A percentile compares a stretch with the other conserved stretches of the same genome.
phyloP scores from a whole-genome alignment of 1,140 invertebrate genomes.

The Battus philenor region DNA sequence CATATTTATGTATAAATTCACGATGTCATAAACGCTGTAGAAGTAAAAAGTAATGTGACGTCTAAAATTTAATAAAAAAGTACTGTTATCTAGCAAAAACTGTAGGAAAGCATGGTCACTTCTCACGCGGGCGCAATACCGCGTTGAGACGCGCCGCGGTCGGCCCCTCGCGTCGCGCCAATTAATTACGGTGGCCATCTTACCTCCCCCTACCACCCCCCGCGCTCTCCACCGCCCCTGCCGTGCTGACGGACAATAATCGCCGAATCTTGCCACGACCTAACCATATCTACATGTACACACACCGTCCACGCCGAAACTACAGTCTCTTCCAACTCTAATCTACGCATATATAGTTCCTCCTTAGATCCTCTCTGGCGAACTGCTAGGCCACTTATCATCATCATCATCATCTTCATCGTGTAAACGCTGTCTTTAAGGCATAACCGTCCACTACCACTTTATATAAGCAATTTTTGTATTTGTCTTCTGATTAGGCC shows the following conservation, averaged over 20 bases:
- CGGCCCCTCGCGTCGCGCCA: constrained; percentile 72
- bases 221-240: constrained; percentile 20
- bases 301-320: constrained; percentile 6
- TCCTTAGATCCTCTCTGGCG: constrained; percentile 3
- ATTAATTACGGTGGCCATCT: constrained; percentile 75
- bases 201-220: constrained; percentile 38
- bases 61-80: too few relatives aligned
- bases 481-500: too few relatives aligned
- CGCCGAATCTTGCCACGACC: constrained; percentile 55
- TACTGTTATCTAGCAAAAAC: too few relatives aligned
- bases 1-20: too few relatives aligned
- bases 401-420: not conserved
- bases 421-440: too few relatives aligned
- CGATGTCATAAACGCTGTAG: too few relatives aligned
- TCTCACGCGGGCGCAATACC: constrained; percentile 52
- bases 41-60: too few relatives aligned
- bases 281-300: constrained; percentile 18
- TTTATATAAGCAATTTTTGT: too few relatives aligned
- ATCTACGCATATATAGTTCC: constrained; percentile 2
- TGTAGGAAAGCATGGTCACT: constrained; percentile 16
- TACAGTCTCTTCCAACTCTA: constrained; percentile 8
- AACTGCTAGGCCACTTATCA: not conserved
- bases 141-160: constrained; percentile 65
- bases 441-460: too few relatives aligned
- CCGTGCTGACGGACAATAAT: constrained; percentile 66